Conservation (phyloP, 2,113 vertebrate species). For the Stercorarius parasiticus region DNA sequence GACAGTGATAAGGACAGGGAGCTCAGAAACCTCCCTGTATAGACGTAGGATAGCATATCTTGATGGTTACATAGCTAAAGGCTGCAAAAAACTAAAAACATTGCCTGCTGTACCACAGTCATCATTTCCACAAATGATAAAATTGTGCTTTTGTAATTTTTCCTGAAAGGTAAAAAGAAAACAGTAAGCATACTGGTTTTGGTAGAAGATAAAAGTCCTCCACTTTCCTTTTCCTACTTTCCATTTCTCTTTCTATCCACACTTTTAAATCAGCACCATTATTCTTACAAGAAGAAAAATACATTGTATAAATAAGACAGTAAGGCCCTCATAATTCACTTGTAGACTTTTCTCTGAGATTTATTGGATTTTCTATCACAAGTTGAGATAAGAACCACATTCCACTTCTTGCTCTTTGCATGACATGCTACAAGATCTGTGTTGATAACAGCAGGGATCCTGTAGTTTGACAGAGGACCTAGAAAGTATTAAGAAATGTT, state of each 20-base stretch:
- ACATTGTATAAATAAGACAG: neutral
- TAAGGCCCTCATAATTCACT: neutral
- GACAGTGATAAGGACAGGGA: neutral
- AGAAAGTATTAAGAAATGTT: neutral
- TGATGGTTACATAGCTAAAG: neutral
- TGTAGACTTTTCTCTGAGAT: neutral
- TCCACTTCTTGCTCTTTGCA: neutral
- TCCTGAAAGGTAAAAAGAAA: neutral
- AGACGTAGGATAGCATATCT: neutral
- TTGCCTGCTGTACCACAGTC: neutral
- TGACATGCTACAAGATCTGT: neutral
- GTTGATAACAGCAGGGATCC: neutral
- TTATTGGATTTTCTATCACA: slow-evolving; percentile 20
- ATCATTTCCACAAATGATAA: neutral
- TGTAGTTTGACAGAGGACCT: neutral
- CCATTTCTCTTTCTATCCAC: neutral
- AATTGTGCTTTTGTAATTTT: neutral
- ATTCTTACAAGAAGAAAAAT: slow-evolving; percentile 19
- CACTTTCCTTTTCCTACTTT: neutral
- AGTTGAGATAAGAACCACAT: slow-evolving; percentile 31
- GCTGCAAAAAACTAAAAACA: neutral
- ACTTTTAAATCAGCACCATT: neutral
- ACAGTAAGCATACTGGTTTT: neutral
- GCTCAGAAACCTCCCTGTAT: neutral
- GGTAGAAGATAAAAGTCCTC: neutral